These are phyloP conservation scores for Macrobrachium rosenbergii DNA, from an alignment of 1,140 invertebrate genomes.

Conservation along the genomic window DNA sequence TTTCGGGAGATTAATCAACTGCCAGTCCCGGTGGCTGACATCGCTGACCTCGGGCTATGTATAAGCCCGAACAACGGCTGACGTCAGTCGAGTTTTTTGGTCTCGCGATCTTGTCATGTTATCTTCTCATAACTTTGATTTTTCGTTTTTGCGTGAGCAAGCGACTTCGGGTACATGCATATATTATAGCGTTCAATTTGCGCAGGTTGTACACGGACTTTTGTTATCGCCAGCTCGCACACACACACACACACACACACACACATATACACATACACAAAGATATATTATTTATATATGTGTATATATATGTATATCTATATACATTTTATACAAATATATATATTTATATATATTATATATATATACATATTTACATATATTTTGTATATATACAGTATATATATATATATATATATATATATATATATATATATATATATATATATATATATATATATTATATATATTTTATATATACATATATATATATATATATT, in stretches of 20 bases:
- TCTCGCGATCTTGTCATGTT: not conserved
- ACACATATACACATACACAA: constrained; percentile 1
- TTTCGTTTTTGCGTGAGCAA: too few species aligned
- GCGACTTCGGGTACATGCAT: not conserved
- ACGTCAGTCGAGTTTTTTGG: not conserved
- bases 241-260: constrained; percentile 14
- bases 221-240: not conserved
- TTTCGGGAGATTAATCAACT: too few species aligned
- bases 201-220: not conserved
- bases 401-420: constrained; percentile 7
- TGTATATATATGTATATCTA: not conserved
- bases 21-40: too few species aligned
- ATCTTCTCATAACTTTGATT: not conserved
- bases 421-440: not conserved
- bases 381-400: constrained; percentile 4
- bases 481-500: too few species aligned
- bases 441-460: not conserved
- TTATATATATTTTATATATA: too few species aligned
- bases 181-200: not conserved
- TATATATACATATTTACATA: too few species aligned
- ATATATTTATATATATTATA: not conserved
- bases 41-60: too few species aligned
- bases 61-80: too few species aligned
- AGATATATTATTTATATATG: not conserved
- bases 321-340: too few species aligned